Conservation (phyloP, 2,797 vertebrate species). For the Poecilia velifera region DNA sequence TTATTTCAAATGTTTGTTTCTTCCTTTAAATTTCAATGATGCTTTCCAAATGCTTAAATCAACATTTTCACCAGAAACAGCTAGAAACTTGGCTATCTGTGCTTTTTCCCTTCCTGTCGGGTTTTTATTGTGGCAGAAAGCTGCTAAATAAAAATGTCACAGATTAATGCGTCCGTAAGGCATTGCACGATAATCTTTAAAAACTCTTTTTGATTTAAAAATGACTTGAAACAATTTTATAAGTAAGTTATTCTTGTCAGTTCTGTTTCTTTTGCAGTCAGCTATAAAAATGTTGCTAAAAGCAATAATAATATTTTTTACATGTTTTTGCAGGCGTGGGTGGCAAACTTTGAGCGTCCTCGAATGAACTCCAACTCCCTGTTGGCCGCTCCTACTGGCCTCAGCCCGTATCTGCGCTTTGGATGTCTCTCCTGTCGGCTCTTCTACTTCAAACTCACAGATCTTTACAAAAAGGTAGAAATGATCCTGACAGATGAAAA, state of each 20-base stretch:
- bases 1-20: not conserved
- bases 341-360: slow-evolving; percentile 94
- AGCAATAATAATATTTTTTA: not conserved
- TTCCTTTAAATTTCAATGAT: not conserved
- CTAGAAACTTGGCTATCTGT: not conserved
- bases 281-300: not conserved
- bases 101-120: not conserved
- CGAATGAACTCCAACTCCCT: slow-evolving; percentile 94
- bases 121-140: not conserved
- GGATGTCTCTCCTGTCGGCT: slow-evolving; percentile 95
- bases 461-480: slow-evolving; percentile 93
- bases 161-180: not conserved
- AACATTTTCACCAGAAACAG: not conserved
- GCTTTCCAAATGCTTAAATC: not conserved
- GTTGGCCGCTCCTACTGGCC: slow-evolving; percentile 92
- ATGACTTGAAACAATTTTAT: not conserved
- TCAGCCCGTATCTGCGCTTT: slow-evolving; percentile 94
- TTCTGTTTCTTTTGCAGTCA: not conserved
- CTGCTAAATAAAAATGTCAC: not conserved
- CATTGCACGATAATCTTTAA: not conserved
- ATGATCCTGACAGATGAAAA: not conserved
- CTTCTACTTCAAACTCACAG: slow-evolving; percentile 94
- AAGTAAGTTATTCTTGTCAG: not conserved
- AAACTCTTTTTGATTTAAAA: not conserved
- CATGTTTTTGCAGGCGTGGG: slow-evolving; percentile 86